Conservation (phyloP, 1,140 invertebrate genomes). For the Habropoda laboriosa region DNA sequence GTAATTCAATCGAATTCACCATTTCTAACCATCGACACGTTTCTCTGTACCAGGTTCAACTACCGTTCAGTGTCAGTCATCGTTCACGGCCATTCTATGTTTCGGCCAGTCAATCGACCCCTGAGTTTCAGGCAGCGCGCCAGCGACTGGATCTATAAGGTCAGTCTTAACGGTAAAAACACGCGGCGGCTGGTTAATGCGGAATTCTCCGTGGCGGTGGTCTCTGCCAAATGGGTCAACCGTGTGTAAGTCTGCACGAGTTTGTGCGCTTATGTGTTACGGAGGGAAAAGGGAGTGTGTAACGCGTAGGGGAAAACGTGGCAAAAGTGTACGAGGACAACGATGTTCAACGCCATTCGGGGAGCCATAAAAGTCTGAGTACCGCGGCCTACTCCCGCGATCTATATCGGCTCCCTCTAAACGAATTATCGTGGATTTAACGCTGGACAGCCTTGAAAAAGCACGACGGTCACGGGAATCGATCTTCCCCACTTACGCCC, state of each 20-base stretch:
- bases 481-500: conserved; percentile 19
- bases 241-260: neutral
- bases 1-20: neutral
- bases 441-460: conserved; percentile 57
- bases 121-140: conserved; percentile 71
- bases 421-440: conserved; percentile 64
- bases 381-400: conserved; percentile 31
- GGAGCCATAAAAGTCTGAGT: conserved; percentile 59
- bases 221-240: conserved; percentile 73
- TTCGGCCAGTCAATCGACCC: conserved; percentile 73
- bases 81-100: conserved; percentile 75
- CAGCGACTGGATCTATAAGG: conserved; percentile 78
- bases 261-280: neutral
- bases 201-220: conserved; percentile 54
- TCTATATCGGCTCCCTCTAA: conserved; percentile 49
- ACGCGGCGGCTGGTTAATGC: conserved; percentile 53
- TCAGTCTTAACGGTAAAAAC: conserved; percentile 71
- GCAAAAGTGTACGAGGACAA: conserved; percentile 29
- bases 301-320: neutral
- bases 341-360: conserved; percentile 34
- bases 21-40: neutral
- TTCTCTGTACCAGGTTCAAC: conserved; percentile 69
- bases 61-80: conserved; percentile 71
- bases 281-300: conserved; percentile 8
- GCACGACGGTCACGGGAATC: conserved; percentile 61